Conservation (phyloP, 2,113 vertebrate genomes). For the Saiga tatarica region DNA sequence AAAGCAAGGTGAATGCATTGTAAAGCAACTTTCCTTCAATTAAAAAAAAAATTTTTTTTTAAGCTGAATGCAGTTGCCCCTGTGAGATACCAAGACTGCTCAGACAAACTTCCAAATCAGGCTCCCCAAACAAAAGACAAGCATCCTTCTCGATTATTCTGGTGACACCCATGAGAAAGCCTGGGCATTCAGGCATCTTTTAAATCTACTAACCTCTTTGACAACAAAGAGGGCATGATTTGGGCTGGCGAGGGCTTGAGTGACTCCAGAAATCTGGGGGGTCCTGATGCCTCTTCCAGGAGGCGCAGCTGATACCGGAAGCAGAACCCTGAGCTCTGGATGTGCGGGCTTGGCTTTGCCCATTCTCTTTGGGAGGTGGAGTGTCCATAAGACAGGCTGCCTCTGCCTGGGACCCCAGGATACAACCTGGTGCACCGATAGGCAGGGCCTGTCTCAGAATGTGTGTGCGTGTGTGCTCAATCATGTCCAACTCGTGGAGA, state of each 20-base stretch:
- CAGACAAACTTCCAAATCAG: background rate
- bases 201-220: background rate
- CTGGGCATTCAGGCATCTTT: background rate
- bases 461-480: background rate
- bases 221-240: background rate
- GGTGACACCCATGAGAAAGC: background rate
- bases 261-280: background rate
- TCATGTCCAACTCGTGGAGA: background rate
- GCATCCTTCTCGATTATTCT: background rate
- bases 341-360: background rate
- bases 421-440: accelerated
- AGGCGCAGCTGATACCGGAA: accelerated
- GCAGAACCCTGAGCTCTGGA: accelerated
- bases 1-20: background rate
- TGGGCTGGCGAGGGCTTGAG: background rate
- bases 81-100: background rate
- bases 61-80: background rate
- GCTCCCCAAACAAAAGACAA: background rate
- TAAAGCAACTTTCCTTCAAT: background rate
- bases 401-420: background rate
- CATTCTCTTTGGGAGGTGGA: accelerated
- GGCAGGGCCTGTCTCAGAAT: background rate
- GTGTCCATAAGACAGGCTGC: accelerated
- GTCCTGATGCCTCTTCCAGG: accelerated
- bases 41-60: background rate